Percentiles rank a stretch among this genome's conserved stretches.
These are phyloP conservation scores for Icerya purchasi DNA, from an alignment of 2,888 invertebrate genomes.

Conservation along the genomic window DNA sequence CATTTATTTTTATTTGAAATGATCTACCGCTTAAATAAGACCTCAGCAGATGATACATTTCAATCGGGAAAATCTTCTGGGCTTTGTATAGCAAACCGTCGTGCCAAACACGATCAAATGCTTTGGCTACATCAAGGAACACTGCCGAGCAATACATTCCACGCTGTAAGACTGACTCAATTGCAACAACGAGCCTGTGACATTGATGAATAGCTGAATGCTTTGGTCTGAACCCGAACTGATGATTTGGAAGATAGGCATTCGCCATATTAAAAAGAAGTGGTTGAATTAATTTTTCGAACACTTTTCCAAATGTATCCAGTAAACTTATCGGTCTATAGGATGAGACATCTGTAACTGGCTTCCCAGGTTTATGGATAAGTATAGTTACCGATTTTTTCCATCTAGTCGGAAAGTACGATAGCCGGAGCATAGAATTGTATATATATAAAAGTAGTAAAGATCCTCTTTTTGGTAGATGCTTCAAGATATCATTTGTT, in stretches of 20 bases:
- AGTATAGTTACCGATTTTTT: neutral
- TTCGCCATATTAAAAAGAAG: neutral
- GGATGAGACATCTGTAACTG: neutral
- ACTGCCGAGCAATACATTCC: neutral
- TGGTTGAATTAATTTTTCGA: neutral
- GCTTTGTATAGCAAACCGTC: neutral
- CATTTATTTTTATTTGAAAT: neutral
- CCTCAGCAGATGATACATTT: neutral
- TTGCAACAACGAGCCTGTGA: neutral
- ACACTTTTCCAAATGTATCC: neutral
- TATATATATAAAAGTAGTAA: neutral
- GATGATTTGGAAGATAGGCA: neutral
- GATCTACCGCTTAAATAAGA: neutral
- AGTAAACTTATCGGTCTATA: neutral
- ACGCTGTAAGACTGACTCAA: neutral
- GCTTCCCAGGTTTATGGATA: neutral
- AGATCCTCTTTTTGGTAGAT: neutral
- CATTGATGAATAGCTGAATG: neutral
- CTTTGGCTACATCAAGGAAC: neutral
- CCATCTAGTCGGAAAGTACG: neutral
- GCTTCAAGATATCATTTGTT: neutral
- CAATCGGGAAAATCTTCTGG: neutral
- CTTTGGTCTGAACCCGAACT: neutral
- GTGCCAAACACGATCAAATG: neutral
- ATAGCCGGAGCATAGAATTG: neutral